These are phyloP conservation scores for Tupiocoris notatus DNA, from an alignment of 2,888 invertebrate genomes.

Conservation along the genomic window DNA sequence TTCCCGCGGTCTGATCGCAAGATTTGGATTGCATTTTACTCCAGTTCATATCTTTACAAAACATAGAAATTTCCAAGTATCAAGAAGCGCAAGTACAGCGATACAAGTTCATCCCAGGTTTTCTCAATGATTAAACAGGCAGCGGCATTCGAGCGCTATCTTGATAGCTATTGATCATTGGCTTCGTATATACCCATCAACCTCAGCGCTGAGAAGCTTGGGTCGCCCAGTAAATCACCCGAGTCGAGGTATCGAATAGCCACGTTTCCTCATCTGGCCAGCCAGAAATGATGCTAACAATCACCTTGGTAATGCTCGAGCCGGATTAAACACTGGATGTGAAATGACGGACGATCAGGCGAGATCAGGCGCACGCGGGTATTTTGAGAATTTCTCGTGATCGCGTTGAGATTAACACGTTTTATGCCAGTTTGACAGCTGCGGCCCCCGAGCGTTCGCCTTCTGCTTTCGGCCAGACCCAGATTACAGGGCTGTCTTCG, in stretches of 20 bases:
- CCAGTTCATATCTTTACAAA: no score
- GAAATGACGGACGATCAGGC: constrained; percentile 15
- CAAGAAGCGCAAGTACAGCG: no score
- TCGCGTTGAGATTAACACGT: constrained; percentile 22
- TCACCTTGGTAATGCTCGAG: constrained; percentile 25
- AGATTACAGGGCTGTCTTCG: constrained; percentile 18
- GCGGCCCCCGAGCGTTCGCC: constrained; percentile 5
- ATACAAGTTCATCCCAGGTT: no score
- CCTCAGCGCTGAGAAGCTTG: no score
- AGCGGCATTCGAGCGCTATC: not conserved
- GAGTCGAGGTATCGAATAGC: not conserved
- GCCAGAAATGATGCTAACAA: constrained; percentile 8
- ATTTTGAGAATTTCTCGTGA: not conserved
- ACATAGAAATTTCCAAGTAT: no score
- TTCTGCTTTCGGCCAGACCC: constrained; percentile 8
- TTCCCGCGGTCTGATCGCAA: no score
- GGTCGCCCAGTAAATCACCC: not conserved
- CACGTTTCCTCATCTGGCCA: not conserved
- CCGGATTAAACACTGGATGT: constrained; percentile 10
- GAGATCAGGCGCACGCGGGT: not conserved
- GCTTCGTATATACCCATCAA: no score
- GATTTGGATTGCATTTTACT: no score
- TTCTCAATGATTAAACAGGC: not conserved
- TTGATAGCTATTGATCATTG: not conserved
- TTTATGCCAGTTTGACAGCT: constrained; percentile 13